These are phyloP conservation scores for Fabriciana adippe DNA, from an alignment of 2,888 invertebrate genomes.

Conservation along the genomic window DNA sequence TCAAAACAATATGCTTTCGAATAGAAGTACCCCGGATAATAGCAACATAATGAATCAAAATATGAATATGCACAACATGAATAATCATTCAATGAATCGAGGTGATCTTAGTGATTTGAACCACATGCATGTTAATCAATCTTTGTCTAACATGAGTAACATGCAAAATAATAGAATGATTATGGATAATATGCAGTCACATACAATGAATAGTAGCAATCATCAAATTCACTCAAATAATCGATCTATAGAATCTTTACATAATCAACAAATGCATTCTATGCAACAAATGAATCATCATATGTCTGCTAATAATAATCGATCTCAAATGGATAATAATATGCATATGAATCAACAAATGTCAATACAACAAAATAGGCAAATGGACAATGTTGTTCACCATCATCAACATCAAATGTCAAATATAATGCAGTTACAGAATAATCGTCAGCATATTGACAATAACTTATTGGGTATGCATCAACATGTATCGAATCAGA, in stretches of 20 bases:
- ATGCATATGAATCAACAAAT: constrained; percentile 74
- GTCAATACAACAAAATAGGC: constrained; percentile 70
- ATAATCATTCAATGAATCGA: constrained; percentile 64
- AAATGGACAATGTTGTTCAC: constrained; percentile 62
- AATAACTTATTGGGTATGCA: constrained; percentile 72
- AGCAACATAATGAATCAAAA: constrained; percentile 68
- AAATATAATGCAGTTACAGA: constrained; percentile 75
- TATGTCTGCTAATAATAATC: constrained; percentile 54
- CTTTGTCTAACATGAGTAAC: constrained; percentile 63
- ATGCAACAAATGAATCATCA: constrained; percentile 76
- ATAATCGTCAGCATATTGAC: constrained; percentile 68
- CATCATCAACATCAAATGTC: constrained; percentile 77
- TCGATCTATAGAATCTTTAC: constrained; percentile 70
- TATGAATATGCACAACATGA: constrained; percentile 70
- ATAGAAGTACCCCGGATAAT: constrained; percentile 66
- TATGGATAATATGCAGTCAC: constrained; percentile 73
- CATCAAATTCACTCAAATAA: constrained; percentile 69
- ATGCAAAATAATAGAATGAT: constrained; percentile 76
- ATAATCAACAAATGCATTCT: constrained; percentile 68
- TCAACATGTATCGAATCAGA: constrained; percentile 71
- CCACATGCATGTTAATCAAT: constrained; percentile 75
- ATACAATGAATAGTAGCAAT: constrained; percentile 65
- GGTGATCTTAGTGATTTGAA: constrained; percentile 67
- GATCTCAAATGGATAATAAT: constrained; percentile 67
- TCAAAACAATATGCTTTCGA: constrained; percentile 63